Base-by-base conservation (phyloP, 2,888 invertebrate species). In the Ligdia adustata region DNA sequence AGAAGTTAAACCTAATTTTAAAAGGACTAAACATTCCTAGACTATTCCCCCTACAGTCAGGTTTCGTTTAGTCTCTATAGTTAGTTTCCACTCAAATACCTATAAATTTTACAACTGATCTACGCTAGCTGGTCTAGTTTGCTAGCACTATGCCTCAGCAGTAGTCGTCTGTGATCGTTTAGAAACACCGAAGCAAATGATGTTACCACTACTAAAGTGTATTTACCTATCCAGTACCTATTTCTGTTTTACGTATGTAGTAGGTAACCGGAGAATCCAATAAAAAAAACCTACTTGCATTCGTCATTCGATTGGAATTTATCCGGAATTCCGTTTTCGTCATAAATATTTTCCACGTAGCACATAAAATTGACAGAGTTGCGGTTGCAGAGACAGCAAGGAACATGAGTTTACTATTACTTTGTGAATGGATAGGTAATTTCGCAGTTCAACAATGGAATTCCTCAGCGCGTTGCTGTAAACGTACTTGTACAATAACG, bases 261-360 rank as follows among this genome's bases (percentile, higher is more conserved):
- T 11, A 18, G 11, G 11, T 33, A 33, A 33, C 9, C 18, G 12
- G n/a, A 34, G 13, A 32, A 39, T 29, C 20, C 22, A 34, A 29
- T 39, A 45, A 42, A 39, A 24, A 27, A 44, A 39, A 29, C 29
- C 37, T 24, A 24, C 9, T n/a, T 24, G 24, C 40, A 48, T 51
- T 54, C 35, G 51, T 59, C 59, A 56, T 44, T 20, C 39, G 35
- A 51, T 49, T 45, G 59, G 53, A 47, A 57, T 59, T 40, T 28
- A 20, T 32, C 46, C 49, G 46, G 50, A 51, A 43, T 46, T 52
- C 51, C 44, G 49, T 29, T 35, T 47, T 33, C 41, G 41, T 49
- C 41, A 37, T 29, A 39, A 6, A 9, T 16, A 7, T 5, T 37
- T 37, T 44, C 16, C 29, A 40, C 29, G 24, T 37, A 28, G 18